Percentiles rank a stretch among this genome's conserved stretches.
phyloP scores from a whole-genome alignment of 1,140 invertebrate genomes.

The Chrysopa pallens region DNA sequence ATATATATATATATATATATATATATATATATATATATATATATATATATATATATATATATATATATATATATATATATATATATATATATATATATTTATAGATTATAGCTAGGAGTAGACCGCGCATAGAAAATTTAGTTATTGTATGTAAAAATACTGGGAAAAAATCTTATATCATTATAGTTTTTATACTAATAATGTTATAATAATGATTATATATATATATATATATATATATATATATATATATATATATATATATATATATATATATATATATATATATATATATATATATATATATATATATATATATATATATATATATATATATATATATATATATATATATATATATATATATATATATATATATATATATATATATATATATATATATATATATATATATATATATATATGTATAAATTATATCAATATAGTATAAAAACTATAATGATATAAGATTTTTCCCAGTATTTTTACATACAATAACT shows the following conservation, averaged over 20 bases:
- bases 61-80: neutral
- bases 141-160: neutral
- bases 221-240: neutral
- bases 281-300: neutral
- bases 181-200: slow-evolving; percentile 1
- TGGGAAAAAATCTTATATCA: neutral
- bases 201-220: neutral
- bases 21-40: no score
- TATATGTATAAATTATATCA: no score
- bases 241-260: neutral
- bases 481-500: no score
- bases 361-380: neutral
- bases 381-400: neutral
- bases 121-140: neutral
- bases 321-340: neutral
- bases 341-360: neutral
- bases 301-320: neutral
- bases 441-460: no score
- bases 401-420: neutral
- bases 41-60: neutral
- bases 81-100: neutral
- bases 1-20: no score
- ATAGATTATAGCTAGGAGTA: neutral
- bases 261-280: neutral
- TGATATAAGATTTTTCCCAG: no score